These are phyloP conservation scores for Alethe diademata DNA, from an alignment of 2,113 vertebrate genomes.

Conservation along the genomic window DNA sequence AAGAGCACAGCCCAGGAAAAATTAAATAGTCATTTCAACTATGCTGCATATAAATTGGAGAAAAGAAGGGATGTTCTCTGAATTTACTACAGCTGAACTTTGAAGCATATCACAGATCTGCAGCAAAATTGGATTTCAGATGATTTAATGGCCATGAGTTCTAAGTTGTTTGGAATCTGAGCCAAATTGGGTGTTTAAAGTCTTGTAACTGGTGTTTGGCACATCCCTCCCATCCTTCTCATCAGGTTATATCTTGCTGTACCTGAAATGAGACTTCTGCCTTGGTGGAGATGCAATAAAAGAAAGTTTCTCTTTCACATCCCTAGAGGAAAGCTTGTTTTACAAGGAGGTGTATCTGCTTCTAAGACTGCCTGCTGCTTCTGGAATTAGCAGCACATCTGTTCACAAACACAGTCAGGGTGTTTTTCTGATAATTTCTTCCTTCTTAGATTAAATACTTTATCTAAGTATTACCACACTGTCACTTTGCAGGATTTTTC, in stretches of 20 bases:
- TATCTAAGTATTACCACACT: neutral
- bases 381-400: neutral
- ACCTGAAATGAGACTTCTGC: neutral
- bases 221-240: neutral
- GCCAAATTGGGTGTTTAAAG: neutral
- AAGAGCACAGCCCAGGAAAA: neutral
- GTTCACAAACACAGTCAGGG: neutral
- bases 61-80: neutral
- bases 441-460: neutral
- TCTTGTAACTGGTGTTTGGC: neutral
- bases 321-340: neutral
- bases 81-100: neutral
- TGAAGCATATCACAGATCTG: neutral
- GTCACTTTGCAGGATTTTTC: neutral
- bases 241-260: neutral
- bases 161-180: neutral
- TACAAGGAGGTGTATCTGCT: neutral
- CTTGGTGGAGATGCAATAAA: neutral
- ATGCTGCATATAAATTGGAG: neutral
- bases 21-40: neutral
- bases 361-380: neutral
- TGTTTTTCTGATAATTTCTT: neutral
- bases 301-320: neutral
- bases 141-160: neutral
- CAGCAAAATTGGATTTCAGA: neutral